A percentile compares a stretch with the other conserved stretches of the same genome.
phyloP scores from a whole-genome alignment of 2,113 vertebrate species.

The Rhinolophus sinicus region DNA sequence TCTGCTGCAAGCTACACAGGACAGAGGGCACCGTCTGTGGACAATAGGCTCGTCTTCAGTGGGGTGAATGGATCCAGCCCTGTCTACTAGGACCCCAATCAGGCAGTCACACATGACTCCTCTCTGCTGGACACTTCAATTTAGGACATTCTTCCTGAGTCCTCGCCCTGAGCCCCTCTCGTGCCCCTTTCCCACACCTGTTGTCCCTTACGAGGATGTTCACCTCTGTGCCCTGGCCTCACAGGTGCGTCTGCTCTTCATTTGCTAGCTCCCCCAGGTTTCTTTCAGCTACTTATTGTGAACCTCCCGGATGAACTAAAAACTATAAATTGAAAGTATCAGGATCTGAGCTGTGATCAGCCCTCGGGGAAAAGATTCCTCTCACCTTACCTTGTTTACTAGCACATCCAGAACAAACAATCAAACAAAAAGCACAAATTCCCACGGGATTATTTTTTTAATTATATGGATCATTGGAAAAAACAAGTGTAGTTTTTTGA shows the following conservation, averaged over 20 bases:
- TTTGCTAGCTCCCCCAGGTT: background rate
- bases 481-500: background rate
- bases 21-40: background rate
- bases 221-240: background rate
- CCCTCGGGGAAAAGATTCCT: background rate
- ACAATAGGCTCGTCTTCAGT: background rate
- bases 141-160: background rate
- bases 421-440: background rate
- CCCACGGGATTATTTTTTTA: background rate
- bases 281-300: background rate
- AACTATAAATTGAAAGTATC: background rate
- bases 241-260: background rate
- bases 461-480: background rate
- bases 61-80: background rate
- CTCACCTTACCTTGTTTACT: background rate
- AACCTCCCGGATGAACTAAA: background rate
- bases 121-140: background rate
- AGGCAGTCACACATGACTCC: background rate
- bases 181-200: background rate
- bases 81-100: background rate
- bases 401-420: background rate
- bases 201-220: background rate
- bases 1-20: background rate
- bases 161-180: accelerated
- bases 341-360: background rate